Evolutionary conservation across 2,888 invertebrate species (phyloP).

Genomic region (Dasypogon diadema): DNA sequence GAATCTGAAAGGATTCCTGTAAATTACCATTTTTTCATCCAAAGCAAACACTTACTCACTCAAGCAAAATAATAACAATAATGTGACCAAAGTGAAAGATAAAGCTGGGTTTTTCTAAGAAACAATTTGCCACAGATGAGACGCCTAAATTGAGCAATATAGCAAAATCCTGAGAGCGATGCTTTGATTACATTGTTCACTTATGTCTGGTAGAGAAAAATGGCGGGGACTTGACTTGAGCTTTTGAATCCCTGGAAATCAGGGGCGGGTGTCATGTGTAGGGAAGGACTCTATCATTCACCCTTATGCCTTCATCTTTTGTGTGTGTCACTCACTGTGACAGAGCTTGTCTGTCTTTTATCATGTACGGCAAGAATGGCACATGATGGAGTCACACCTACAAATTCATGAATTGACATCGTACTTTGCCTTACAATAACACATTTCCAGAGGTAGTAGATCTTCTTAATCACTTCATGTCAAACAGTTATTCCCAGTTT

Average conservation of each 20-base stretch:
- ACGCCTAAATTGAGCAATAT: constrained; percentile 34
- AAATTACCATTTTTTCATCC: too few species aligned
- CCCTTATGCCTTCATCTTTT: constrained; percentile 30
- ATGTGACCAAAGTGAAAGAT: constrained; percentile 14
- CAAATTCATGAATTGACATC: constrained; percentile 1
- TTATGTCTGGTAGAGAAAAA: not conserved
- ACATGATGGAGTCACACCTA: not conserved
- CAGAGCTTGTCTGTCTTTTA: constrained; percentile 25
- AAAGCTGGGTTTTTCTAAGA: constrained; percentile 26
- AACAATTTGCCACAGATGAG: constrained; percentile 43
- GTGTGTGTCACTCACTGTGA: constrained; percentile 45
- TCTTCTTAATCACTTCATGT: constrained; percentile 50
- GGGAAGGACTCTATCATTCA: constrained; percentile 46
- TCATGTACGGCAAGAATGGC: constrained; percentile 7
- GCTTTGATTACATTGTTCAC: constrained; percentile 46
- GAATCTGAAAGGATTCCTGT: too few species aligned
- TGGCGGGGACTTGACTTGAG: not conserved
- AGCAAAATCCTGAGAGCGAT: constrained; percentile 10
- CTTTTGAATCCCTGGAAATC: not conserved
- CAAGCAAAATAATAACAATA: constrained; percentile 18
- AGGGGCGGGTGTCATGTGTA: constrained; percentile 14
- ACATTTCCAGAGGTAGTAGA: constrained; percentile 34
- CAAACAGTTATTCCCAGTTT: constrained; percentile 50
- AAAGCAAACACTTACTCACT: too few species aligned
- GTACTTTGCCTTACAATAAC: not conserved